Conservation (phyloP, 2,113 vertebrate species). For the Aphelocoma coerulescens region DNA sequence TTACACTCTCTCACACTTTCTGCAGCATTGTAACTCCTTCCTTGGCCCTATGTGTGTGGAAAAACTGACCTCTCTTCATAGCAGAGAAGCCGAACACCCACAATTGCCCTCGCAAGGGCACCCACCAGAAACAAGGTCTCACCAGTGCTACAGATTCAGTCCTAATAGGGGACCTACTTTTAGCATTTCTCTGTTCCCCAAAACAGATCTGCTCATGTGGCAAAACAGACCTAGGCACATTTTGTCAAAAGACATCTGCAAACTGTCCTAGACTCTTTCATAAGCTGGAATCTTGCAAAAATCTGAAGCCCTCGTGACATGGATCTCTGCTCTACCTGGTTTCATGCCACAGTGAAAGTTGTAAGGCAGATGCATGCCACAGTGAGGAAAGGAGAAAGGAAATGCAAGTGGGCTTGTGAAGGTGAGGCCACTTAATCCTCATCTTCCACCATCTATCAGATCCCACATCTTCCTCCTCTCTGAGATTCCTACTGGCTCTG, state of each 20-base stretch:
- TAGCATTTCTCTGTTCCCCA: not conserved
- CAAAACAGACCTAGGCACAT: not conserved
- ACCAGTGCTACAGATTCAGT: not conserved
- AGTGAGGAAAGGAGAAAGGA: not conserved
- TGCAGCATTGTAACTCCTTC: not conserved
- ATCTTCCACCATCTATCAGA: not conserved
- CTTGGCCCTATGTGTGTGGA: rapidly evolving
- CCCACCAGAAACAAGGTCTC: not conserved
- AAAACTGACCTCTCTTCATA: not conserved
- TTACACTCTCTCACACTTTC: not conserved
- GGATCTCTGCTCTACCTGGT: not conserved
- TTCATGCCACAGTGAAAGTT: not conserved
- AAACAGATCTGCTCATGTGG: not conserved
- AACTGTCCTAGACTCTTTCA: not conserved
- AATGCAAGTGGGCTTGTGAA: not conserved
- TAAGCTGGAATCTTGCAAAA: not conserved
- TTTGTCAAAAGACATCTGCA: not conserved
- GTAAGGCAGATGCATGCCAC: not conserved
- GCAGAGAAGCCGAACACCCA: not conserved
- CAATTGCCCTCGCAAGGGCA: not conserved
- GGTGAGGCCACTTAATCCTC: not conserved
- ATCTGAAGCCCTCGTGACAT: not conserved
- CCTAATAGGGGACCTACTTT: not conserved
- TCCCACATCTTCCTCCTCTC: not conserved
- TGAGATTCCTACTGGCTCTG: not conserved